Percentiles rank a stretch among this genome's conserved stretches.
phyloP scores from a whole-genome alignment of 2,888 invertebrate genomes.

The Arenicola marina region DNA sequence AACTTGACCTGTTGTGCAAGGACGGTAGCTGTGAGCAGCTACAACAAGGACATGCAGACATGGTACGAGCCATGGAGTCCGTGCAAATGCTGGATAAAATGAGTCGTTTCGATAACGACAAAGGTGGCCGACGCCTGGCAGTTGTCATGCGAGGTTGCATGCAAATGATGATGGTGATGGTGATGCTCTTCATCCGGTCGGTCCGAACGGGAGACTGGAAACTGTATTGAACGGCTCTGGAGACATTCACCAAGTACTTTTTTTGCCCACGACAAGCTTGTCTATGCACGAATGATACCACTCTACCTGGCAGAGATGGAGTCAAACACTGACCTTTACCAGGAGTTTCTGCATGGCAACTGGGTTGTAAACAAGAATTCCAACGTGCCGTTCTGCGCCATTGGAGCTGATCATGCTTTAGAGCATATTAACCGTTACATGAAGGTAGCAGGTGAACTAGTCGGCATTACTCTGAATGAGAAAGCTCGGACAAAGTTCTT shows the following conservation, averaged over 20 bases:
- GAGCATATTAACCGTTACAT: too few species aligned
- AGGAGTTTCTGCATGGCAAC: too few species aligned
- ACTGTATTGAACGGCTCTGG: background rate
- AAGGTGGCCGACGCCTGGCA: background rate
- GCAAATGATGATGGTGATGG: background rate
- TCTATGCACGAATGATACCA: background rate
- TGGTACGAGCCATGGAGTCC: background rate
- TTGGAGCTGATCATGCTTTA: too few species aligned
- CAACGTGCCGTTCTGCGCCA: too few species aligned
- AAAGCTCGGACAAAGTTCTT: too few species aligned
- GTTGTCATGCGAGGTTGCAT: background rate
- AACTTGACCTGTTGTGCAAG: too few species aligned
- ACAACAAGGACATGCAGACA: background rate
- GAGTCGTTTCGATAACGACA: background rate
- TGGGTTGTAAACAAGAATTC: too few species aligned
- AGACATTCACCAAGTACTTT: background rate
- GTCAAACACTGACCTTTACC: too few species aligned
- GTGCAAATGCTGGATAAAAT: background rate
- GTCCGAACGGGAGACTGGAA: conserved; percentile 4
- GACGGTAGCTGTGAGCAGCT: too few species aligned
- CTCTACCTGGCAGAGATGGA: background rate
- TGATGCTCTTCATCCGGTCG: background rate
- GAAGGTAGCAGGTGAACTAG: too few species aligned
- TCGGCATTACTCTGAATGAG: too few species aligned
- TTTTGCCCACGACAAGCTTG: background rate